These are phyloP conservation scores for Heliconius hermathena DNA, from an alignment of 1,140 invertebrate genomes.

Conservation along the genomic window DNA sequence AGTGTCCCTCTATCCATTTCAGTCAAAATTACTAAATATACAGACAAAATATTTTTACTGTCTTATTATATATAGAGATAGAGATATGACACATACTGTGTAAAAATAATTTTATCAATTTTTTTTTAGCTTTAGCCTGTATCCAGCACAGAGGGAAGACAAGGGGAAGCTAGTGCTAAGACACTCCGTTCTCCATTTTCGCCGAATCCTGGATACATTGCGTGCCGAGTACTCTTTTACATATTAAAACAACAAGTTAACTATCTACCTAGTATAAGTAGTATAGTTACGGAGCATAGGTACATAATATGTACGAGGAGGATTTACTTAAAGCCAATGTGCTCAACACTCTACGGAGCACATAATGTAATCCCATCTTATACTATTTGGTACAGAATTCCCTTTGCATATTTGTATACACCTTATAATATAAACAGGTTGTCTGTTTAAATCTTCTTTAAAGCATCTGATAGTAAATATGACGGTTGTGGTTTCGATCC, in stretches of 20 bases:
- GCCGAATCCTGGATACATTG: too few relatives aligned
- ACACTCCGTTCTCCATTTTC: too few relatives aligned
- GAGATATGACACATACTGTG: neutral
- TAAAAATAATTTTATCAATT: neutral
- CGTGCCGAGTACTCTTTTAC: neutral
- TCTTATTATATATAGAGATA: too few relatives aligned
- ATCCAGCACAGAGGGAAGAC: too few relatives aligned
- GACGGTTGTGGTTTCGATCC: too few relatives aligned
- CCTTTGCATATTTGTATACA: neutral
- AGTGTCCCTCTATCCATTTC: too few relatives aligned
- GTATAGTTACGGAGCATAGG: neutral
- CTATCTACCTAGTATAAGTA: neutral
- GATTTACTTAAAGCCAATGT: neutral
- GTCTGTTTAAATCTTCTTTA: neutral
- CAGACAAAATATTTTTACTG: too few relatives aligned
- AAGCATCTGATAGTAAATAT: too few relatives aligned
- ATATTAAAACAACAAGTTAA: neutral
- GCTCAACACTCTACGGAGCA: neutral
- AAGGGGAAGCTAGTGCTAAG: too few relatives aligned
- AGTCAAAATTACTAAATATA: too few relatives aligned
- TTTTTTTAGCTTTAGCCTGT: too few relatives aligned
- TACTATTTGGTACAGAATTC: neutral
- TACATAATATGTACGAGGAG: neutral
- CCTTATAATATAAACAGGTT: neutral
- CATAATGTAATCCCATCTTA: slow-evolving; percentile 6